Conservation (phyloP, 1,140 invertebrate genomes). For the Drosophila triauraria region DNA sequence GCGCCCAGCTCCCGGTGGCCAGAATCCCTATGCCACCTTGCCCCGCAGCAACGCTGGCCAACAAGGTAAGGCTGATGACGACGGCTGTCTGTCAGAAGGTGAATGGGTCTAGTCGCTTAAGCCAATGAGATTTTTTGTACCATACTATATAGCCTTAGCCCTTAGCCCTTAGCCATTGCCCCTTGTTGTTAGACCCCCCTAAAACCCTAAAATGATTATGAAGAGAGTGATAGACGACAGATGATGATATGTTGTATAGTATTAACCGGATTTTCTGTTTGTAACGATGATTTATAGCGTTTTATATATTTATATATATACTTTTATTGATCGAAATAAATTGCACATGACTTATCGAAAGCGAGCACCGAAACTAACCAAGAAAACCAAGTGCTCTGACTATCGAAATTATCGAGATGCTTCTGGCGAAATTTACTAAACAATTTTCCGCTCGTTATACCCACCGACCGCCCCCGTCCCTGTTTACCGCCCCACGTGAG, state of each 20-base stretch:
- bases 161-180: not conserved
- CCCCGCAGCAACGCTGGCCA: conserved; percentile 76
- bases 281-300: conserved; percentile 25
- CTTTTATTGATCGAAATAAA: conserved; percentile 37
- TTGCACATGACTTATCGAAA: conserved; percentile 48
- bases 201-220: conserved; percentile 1
- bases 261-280: conserved; percentile 51
- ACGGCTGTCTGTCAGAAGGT: conserved; percentile 68
- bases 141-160: conserved; percentile 17
- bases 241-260: conserved; percentile 47
- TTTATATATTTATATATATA: conserved; percentile 36
- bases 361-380: conserved; percentile 24
- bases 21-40: conserved; percentile 82
- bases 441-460: conserved; percentile 35
- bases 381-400: conserved; percentile 10
- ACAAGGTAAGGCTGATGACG: conserved; percentile 84
- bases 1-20: conserved; percentile 60
- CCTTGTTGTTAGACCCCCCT: conserved; percentile 36
- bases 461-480: not conserved
- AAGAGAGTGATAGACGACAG: conserved; percentile 19
- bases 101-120: conserved; percentile 74
- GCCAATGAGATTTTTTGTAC: conserved; percentile 36
- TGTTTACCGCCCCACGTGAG: conserved; percentile 16
- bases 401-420: conserved; percentile 38
- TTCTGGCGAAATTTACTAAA: conserved; percentile 49